These are phyloP conservation scores for Apistogramma diplotaenia DNA, from an alignment of 2,113 vertebrate genomes.

Conservation along the genomic window DNA sequence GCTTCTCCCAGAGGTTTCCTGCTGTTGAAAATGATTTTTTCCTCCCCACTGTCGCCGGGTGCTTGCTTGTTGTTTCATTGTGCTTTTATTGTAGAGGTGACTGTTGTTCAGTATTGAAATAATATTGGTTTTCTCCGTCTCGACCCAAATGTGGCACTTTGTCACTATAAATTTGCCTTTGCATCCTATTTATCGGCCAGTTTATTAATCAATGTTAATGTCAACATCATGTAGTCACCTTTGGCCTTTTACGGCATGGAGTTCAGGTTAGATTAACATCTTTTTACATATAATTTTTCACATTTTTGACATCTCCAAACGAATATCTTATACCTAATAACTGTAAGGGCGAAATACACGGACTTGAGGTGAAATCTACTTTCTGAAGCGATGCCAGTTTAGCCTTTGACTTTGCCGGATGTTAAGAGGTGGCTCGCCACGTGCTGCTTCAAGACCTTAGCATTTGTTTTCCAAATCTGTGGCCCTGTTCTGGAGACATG, in stretches of 20 bases:
- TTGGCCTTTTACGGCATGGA: not conserved
- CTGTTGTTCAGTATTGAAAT: too few species aligned
- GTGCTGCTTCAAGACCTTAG: not conserved
- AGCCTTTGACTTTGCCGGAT: not conserved
- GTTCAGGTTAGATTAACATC: not conserved
- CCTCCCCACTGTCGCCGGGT: too few species aligned
- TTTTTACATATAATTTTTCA: not conserved
- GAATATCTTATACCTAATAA: not conserved
- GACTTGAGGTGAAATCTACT: not conserved
- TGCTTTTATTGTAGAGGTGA: too few species aligned
- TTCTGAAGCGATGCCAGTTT: not conserved
- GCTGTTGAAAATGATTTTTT: too few species aligned
- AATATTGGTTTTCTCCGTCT: not conserved
- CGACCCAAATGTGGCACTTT: not conserved
- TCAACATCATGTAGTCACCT: not conserved
- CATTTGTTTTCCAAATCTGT: not conserved
- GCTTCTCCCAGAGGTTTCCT: too few species aligned
- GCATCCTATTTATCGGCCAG: not conserved
- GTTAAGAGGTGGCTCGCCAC: not conserved
- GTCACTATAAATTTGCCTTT: not conserved
- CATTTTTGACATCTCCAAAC: not conserved
- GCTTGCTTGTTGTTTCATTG: too few species aligned
- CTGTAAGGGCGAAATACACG: not conserved
- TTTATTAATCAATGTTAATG: too few species aligned
- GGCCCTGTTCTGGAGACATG: not conserved